Base-by-base conservation (phyloP, 2,113 vertebrate species). In the Toxostoma redivivum region DNA sequence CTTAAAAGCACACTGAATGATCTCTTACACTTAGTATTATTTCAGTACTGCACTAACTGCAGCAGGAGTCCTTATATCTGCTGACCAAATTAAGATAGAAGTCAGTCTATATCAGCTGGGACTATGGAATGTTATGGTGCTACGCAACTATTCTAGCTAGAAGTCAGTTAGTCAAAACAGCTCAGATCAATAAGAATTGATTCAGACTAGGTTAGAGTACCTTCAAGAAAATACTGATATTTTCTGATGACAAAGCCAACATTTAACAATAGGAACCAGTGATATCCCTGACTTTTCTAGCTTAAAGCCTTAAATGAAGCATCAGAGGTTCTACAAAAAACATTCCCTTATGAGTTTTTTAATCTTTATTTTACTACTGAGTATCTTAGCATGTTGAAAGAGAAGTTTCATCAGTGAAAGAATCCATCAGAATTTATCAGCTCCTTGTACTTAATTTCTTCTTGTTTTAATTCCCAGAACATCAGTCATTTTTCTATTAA, bases 401-500 rank as follows among this genome's bases (percentile, higher is more conserved):
- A 2, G 28, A 93, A 77, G 21, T 50, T 9, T 54, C 23, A 48
- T 57, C 57, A 79, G 58, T 33, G 23, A 76, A 74, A 87, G n/a
- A 65, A 80, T 48, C 40, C 7, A 74, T 57, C 17, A 79, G 44
- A 61, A 87, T 65, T 74, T 64, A 76, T 67, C 38, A 21, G 61
- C 15, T 79, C 31, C 57, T 84, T 54, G 28, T 50, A 80, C 14
- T 54, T 92, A 54, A 82, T 91, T 90, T 91, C 77, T 79, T 48
- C 58, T 77, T 70, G 18, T 86, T 77, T 47, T 60, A 90, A 73
- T 80, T 91, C 33, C 47, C 50, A 70, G 42, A 50, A 80, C 42
- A 91, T 37, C 54, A 58, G 62, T 77, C 85, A 89, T 85, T 95
- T 76, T 85, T 76, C 84, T 90, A 33, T 56, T 94, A 95, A 95